These are phyloP conservation scores for Gastrophryne carolinensis DNA, from an alignment of 2,797 vertebrate species.

Conservation along the genomic window DNA sequence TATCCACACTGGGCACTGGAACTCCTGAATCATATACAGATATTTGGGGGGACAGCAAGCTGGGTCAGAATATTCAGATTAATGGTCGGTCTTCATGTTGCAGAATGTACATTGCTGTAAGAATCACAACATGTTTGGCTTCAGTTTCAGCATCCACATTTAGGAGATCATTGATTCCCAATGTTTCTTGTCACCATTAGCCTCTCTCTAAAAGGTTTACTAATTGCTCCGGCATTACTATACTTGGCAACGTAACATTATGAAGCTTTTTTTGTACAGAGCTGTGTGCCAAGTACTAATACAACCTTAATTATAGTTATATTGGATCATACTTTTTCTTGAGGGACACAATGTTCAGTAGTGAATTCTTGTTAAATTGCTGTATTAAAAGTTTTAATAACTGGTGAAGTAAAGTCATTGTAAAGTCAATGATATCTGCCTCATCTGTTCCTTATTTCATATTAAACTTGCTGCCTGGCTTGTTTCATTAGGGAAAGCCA, in stretches of 20 bases:
- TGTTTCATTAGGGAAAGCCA: no score
- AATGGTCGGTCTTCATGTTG: no score
- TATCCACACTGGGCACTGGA: no score
- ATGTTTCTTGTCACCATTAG: slow-evolving; percentile 8
- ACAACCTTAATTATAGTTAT: neutral
- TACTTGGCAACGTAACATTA: slow-evolving; percentile 3
- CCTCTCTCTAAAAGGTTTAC: slow-evolving; percentile 5
- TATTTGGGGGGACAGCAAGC: no score
- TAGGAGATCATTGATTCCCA: neutral
- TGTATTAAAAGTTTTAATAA: neutral
- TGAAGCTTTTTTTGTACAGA: neutral
- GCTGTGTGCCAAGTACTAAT: slow-evolving; percentile 10
- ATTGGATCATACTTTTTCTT: neutral
- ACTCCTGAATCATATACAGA: no score
- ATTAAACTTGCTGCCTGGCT: no score
- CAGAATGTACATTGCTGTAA: no score
- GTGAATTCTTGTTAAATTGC: neutral
- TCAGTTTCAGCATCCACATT: slow-evolving; percentile 1
- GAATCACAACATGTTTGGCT: no score
- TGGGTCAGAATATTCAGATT: no score
- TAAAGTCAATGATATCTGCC: no score
- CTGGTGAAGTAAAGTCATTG: no score
- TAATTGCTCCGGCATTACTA: slow-evolving; percentile 16
- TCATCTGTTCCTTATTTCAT: no score
- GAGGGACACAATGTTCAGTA: neutral